Conservation (phyloP, 2,888 invertebrate species). For the Pasiphila rectangulata region DNA sequence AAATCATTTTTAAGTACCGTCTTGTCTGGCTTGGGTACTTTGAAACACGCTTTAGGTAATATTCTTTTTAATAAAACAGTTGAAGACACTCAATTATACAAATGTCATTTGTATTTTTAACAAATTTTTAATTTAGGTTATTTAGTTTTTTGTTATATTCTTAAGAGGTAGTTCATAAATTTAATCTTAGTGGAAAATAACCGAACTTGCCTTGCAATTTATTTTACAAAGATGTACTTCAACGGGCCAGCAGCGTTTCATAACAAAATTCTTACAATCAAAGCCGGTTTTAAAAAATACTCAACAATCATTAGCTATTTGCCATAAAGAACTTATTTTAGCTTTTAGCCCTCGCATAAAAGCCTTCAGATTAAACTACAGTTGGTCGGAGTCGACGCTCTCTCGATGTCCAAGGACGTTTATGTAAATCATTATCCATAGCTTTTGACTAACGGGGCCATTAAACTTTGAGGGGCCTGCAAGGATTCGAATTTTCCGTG, state of each 20-base stretch:
- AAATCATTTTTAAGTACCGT: slow-evolving; percentile 7
- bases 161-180: too few relatives aligned
- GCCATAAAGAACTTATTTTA: slow-evolving; percentile 6
- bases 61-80: too few relatives aligned
- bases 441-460: slow-evolving; percentile 27
- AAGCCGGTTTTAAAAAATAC: slow-evolving; percentile 19
- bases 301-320: slow-evolving; percentile 5
- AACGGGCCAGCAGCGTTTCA: not conserved
- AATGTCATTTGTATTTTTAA: slow-evolving; percentile 1
- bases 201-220: too few relatives aligned
- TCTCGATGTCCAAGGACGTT: slow-evolving; percentile 44
- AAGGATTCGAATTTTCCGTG: slow-evolving; percentile 11
- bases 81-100: too few relatives aligned
- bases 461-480: slow-evolving; percentile 21
- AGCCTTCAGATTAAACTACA: slow-evolving; percentile 5
- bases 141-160: too few relatives aligned
- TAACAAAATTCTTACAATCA: slow-evolving; percentile 4
- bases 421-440: slow-evolving; percentile 23
- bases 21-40: not conserved
- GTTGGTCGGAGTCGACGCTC: slow-evolving; percentile 42
- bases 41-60: too few relatives aligned
- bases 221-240: too few relatives aligned
- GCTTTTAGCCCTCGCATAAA: slow-evolving; percentile 11
- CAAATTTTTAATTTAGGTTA: too few relatives aligned
- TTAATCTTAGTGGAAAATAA: too few relatives aligned